Base-by-base conservation (phyloP, 2,113 vertebrate genomes). In the Hippocampus abdominalis region DNA sequence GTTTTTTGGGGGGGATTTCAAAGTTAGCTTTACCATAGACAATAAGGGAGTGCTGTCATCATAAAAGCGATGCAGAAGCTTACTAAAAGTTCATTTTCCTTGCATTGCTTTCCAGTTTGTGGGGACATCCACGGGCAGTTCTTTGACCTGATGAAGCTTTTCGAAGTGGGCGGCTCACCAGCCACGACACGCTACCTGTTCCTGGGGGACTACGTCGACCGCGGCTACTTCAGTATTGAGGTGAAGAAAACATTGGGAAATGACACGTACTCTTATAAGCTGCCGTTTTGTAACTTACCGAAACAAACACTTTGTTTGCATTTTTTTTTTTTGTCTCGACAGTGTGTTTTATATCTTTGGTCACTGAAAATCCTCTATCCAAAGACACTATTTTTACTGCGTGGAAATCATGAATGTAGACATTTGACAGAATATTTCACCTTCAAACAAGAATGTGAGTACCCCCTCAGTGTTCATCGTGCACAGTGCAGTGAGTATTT, bases 151-250 rank as follows among this genome's bases (percentile, higher is more conserved):
- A 94, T 94, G 93, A 94, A 94, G 87, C 84, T 94, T 76, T 94
- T 94, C 84, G 93, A 94, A 84, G 93, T 94, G 77, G 93, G 93
- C 59, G 93, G 93, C 73, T 94, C 93, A 44, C 93, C 93, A 64
- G 93, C 93, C 81, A 94, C 91, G 8, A 94, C 93, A 3, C 91
- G 93, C 42, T 94, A 94, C 86, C 89, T 94, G 79, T 94, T 94
- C 86, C 90, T 94, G 3, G 93, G 93, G 54, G 93, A 94, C 87
- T 94, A 94, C 21, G 97, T 99, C 88, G 97, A 98, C 94, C 97
- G 97, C 89, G 97, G 97, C 84, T 99, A 99, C 94, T 99, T 94
- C 90, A 94, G 93, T 89, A 94, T 94, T 74, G 93, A 94, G 93
- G 93, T 92, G 76, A 84, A 81, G 29, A 23, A 25, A 15, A 42